phyloP scores from a whole-genome alignment of 2,113 vertebrate species.

The Protobothrops mucrosquamatus region DNA sequence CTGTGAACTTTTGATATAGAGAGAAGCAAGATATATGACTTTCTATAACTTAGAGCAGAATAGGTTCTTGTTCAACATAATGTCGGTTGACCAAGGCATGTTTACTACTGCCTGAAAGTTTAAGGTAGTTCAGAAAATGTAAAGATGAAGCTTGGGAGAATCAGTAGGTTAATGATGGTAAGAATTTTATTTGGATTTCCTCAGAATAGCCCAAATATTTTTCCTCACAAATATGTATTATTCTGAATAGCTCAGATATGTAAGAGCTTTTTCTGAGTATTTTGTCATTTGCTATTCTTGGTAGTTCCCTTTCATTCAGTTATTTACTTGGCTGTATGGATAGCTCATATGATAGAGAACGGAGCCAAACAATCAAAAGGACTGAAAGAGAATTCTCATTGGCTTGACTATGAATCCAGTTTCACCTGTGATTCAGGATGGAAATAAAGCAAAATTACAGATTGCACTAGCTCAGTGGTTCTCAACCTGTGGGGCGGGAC shows the following conservation, averaged over 20 bases:
- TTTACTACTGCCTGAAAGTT: not conserved
- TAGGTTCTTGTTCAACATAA: not conserved
- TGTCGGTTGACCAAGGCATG: no score
- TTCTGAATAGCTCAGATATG: not conserved
- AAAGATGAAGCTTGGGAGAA: not conserved
- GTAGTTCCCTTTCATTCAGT: not conserved
- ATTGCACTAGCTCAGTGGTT: not conserved
- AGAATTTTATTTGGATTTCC: not conserved
- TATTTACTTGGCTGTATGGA: not conserved
- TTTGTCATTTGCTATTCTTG: not conserved
- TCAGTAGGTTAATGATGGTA: not conserved
- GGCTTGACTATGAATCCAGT: not conserved
- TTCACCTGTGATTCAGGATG: not conserved
- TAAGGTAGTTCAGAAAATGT: not conserved
- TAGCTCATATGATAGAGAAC: not conserved
- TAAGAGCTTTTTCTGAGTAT: not conserved
- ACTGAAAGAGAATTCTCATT: not conserved
- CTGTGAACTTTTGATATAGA: not conserved
- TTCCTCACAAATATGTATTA: not conserved
- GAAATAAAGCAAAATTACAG: not conserved
- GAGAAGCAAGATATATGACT: not conserved
- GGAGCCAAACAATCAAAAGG: not conserved
- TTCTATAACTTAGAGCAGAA: not conserved
- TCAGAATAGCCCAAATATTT: not conserved
- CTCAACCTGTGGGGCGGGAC: no score